Evolutionary conservation across 1,140 invertebrate genomes (phyloP).

Genomic region (Planococcus citri): DNA sequence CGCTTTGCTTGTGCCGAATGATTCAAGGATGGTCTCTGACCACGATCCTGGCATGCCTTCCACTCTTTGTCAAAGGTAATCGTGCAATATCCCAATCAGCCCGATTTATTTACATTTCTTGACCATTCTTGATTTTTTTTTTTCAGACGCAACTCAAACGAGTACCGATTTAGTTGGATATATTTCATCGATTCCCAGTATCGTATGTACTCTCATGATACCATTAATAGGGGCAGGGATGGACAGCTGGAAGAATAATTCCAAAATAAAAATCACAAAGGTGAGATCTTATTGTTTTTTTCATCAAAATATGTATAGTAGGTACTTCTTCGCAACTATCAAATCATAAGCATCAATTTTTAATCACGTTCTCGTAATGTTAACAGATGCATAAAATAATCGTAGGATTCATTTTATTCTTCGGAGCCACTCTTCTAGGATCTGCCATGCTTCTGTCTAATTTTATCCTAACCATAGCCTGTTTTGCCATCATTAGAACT

Average conservation of each 20-base stretch:
- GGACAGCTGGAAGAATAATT: background rate
- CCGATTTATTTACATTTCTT: no score
- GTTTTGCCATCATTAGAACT: background rate
- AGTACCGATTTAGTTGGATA: background rate
- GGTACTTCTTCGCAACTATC: no score
- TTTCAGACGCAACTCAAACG: background rate
- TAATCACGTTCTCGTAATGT: no score
- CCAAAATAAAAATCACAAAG: background rate
- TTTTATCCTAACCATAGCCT: background rate
- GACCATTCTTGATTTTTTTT: no score
- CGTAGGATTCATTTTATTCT: background rate
- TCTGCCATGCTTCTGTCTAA: background rate
- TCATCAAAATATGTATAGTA: no score
- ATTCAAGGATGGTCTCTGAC: background rate
- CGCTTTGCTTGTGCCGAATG: background rate
- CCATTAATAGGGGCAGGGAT: background rate
- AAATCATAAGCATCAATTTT: no score
- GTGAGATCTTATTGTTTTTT: no score
- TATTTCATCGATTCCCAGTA: background rate
- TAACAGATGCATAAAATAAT: background rate
- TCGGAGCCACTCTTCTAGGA: background rate
- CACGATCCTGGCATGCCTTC: background rate
- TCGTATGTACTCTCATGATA: background rate
- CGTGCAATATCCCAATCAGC: background rate
- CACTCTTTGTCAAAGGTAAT: background rate